A percentile compares a stretch with the other conserved stretches of the same genome.
Conservation (phyloP, 2,888 invertebrate genomes). For the Watsonalla binaria region DNA sequence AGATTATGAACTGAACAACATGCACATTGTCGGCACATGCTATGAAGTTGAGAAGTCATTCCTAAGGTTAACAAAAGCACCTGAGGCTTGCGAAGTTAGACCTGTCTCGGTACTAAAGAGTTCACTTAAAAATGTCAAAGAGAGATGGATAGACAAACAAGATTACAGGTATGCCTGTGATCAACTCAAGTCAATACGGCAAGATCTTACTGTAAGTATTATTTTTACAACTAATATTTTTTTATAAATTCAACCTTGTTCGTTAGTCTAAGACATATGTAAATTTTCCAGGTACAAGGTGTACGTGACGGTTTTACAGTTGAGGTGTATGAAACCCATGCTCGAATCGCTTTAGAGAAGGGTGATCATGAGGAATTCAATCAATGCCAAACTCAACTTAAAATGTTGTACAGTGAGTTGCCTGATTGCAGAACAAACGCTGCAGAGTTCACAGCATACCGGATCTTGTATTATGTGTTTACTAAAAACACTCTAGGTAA, state of each 20-base stretch:
- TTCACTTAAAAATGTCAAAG: conserved; percentile 94
- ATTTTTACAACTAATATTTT: conserved; percentile 1
- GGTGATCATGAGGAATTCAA: conserved; percentile 99
- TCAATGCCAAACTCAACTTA: conserved; percentile 99
- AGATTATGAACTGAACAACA: conserved; percentile 90
- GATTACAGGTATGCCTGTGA: conserved; percentile 99
- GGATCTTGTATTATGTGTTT: conserved; percentile 98
- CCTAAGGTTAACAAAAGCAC: conserved; percentile 96
- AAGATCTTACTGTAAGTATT: conserved; percentile 94
- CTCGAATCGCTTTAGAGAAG: conserved; percentile 97
- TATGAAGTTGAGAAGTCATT: conserved; percentile 97
- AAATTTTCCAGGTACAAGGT: conserved; percentile 89
- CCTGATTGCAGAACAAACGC: conserved; percentile 83
- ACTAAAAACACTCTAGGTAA: conserved; percentile 98
- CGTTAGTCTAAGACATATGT: conserved; percentile 3
- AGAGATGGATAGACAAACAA: conserved; percentile 91
- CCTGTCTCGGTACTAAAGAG: conserved; percentile 91
- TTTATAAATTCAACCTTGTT: background rate
- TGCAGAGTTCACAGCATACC: conserved; percentile 96
- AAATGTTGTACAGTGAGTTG: conserved; percentile 93
- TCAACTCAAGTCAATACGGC: conserved; percentile 98
- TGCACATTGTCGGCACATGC: conserved; percentile 96
- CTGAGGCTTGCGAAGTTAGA: conserved; percentile 93
- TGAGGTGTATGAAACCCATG: conserved; percentile 99
- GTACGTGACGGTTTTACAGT: conserved; percentile 96